phyloP scores from a whole-genome alignment of 2,888 invertebrate species.

The Epinotia demarniana region DNA sequence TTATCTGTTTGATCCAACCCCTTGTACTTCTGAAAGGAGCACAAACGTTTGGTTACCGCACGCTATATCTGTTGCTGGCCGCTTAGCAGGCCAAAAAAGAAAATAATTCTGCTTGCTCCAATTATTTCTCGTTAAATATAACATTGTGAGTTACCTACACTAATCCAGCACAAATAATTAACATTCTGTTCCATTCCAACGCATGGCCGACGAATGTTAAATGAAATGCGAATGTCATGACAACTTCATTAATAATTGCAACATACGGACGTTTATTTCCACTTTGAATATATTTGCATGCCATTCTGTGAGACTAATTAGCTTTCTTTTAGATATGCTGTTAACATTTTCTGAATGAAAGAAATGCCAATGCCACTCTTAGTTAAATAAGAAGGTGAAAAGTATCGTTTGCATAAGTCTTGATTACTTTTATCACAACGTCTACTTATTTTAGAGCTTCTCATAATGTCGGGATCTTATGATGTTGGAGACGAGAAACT shows the following conservation, averaged over 20 bases:
- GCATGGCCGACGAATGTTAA: constrained; percentile 17
- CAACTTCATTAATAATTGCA: constrained; percentile 20
- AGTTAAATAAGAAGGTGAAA: constrained; percentile 21
- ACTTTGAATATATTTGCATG: constrained; percentile 32
- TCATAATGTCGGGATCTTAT: background rate
- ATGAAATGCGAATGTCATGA: constrained; percentile 19
- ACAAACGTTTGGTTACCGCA: no score
- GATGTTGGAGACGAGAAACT: no score
- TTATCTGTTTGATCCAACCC: no score
- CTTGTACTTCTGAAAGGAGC: no score
- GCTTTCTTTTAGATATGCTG: constrained; percentile 36
- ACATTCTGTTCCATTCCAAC: constrained; percentile 9
- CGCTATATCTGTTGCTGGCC: background rate
- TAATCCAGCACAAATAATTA: constrained; percentile 1
- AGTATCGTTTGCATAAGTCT: background rate
- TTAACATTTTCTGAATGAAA: constrained; percentile 22
- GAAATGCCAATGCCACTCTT: background rate
- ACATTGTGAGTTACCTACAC: background rate
- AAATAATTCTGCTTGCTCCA: background rate
- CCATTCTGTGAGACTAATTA: constrained; percentile 3
- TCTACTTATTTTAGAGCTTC: no score
- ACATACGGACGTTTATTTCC: constrained; percentile 26
- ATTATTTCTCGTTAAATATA: background rate
- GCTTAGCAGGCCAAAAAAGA: background rate
- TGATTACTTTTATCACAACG: background rate